Evolutionary conservation across 2,113 vertebrate genomes (phyloP).

Genomic region (Rhinolophus ferrumequinum): DNA sequence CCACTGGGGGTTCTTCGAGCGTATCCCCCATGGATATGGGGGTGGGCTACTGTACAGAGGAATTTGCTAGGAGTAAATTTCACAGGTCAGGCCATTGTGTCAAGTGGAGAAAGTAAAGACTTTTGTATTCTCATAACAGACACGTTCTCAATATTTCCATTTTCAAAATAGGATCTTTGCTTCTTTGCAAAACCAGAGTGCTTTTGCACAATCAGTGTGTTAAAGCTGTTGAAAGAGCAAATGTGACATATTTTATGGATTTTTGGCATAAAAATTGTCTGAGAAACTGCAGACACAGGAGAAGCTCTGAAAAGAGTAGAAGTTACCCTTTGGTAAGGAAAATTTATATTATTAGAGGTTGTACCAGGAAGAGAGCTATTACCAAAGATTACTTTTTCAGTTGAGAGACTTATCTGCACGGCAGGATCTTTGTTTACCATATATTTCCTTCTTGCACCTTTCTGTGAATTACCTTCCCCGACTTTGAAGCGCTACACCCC

Average conservation of each 20-base stretch:
- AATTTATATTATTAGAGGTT: neutral
- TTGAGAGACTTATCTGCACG: neutral
- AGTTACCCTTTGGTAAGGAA: neutral
- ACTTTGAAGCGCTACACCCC: neutral
- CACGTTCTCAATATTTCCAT: constrained; percentile 9
- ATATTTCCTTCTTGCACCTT: neutral
- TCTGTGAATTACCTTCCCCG: neutral
- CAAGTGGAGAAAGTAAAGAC: neutral
- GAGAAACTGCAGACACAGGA: neutral
- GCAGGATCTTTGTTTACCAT: neutral
- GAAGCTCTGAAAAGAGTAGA: neutral
- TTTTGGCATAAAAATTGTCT: neutral
- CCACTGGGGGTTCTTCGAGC: neutral
- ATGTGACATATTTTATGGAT: neutral
- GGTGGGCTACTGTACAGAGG: neutral
- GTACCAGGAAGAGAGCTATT: neutral
- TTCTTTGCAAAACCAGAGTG: neutral
- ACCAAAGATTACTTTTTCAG: neutral
- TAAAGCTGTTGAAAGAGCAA: neutral
- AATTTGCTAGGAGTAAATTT: neutral
- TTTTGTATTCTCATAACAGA: neutral
- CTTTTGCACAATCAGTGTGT: neutral
- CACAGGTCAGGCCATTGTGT: neutral
- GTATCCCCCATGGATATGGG: too few relatives aligned
- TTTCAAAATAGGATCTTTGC: constrained; percentile 16